phyloP scores from a whole-genome alignment of 2,113 vertebrate species.

The Brienomyrus brachyistius region DNA sequence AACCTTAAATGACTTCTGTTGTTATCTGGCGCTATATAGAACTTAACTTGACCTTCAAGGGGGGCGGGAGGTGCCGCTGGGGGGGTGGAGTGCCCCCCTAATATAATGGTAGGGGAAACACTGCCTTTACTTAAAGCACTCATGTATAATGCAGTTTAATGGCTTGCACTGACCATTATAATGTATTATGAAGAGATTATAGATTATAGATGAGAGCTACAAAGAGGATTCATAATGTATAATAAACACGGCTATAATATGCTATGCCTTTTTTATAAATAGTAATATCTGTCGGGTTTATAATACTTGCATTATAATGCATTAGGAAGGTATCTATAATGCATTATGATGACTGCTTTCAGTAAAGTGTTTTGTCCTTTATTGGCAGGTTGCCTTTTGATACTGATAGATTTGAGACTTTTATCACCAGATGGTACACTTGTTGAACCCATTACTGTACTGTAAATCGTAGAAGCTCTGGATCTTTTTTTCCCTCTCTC shows the following conservation, averaged over 20 bases:
- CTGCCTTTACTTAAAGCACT: too few species aligned
- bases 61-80: too few species aligned
- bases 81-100: too few species aligned
- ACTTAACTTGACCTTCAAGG: too few species aligned
- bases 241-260: background rate
- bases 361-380: background rate
- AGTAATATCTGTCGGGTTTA: background rate
- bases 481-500: background rate
- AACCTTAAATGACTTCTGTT: too few species aligned
- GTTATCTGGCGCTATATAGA: too few species aligned
- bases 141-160: background rate
- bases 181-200: background rate
- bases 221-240: background rate
- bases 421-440: background rate
- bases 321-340: background rate
- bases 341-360: background rate
- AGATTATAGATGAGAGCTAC: background rate
- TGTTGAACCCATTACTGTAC: background rate
- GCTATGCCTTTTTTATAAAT: background rate
- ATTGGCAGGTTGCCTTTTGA: background rate
- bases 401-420: background rate
- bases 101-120: too few species aligned
- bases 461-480: background rate
- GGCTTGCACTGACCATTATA: background rate
- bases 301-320: background rate